A percentile compares a stretch with the other conserved stretches of the same genome.
Evolutionary conservation across 2,888 invertebrate species (phyloP).

Genomic region (Drosophila borealis): DNA sequence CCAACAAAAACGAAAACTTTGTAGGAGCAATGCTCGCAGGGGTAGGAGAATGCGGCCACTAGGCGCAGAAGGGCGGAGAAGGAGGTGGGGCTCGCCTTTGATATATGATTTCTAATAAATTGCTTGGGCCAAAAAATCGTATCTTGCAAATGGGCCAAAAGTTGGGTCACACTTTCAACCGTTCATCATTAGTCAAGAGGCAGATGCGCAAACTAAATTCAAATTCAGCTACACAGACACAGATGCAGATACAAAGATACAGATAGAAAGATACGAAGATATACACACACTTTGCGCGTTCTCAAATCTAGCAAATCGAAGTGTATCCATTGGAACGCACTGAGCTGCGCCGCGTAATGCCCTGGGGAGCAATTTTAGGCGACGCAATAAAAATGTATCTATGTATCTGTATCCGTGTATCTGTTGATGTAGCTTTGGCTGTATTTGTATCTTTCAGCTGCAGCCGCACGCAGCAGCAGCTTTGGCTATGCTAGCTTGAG

Average conservation of each 20-base stretch:
- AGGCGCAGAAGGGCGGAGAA: not conserved
- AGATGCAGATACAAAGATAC: not conserved
- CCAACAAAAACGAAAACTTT: slow-evolving; percentile 53
- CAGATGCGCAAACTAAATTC: slow-evolving; percentile 57
- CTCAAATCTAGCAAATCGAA: slow-evolving; percentile 77
- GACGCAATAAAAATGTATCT: slow-evolving; percentile 59
- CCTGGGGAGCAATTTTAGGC: slow-evolving; percentile 75
- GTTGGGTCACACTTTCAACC: slow-evolving; percentile 67
- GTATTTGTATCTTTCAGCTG: slow-evolving; percentile 17
- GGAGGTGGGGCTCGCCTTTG: slow-evolving; percentile 55
- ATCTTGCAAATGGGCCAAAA: slow-evolving; percentile 69
- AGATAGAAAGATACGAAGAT: slow-evolving; percentile 4
- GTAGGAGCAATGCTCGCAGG: slow-evolving; percentile 18
- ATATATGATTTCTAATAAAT: slow-evolving; percentile 84
- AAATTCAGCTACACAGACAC: slow-evolving; percentile 54
- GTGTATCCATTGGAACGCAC: slow-evolving; percentile 72
- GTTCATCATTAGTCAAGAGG: slow-evolving; percentile 68
- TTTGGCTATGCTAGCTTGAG: slow-evolving; percentile 10
- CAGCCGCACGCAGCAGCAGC: not conserved
- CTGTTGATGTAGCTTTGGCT: slow-evolving; percentile 9
- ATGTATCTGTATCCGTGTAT: slow-evolving; percentile 11
- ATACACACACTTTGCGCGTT: slow-evolving; percentile 46
- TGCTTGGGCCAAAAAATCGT: slow-evolving; percentile 41
- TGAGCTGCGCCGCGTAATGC: slow-evolving; percentile 45
- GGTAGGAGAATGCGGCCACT: not conserved